Percentiles rank a stretch among this genome's conserved stretches.
These are phyloP conservation scores for Hydrochoerus hydrochaeris DNA, from an alignment of 2,113 vertebrate species.

Conservation along the genomic window DNA sequence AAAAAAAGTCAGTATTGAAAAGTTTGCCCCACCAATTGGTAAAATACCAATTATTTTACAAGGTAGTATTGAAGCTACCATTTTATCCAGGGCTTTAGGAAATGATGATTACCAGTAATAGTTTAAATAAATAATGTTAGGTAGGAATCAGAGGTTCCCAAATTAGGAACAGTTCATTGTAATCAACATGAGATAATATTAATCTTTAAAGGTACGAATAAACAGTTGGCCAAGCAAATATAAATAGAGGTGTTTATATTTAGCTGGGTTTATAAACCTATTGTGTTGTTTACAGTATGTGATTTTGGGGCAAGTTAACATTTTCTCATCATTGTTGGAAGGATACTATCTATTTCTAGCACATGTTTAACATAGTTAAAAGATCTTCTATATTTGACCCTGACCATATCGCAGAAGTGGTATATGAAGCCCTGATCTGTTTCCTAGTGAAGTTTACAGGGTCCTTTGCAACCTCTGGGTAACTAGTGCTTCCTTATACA, in stretches of 20 bases:
- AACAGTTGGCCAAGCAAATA: background rate
- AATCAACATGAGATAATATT: background rate
- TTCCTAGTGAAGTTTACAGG: background rate
- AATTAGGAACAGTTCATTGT: background rate
- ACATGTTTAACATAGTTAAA: constrained; percentile 11
- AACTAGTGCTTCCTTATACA: background rate
- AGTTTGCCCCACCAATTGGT: background rate
- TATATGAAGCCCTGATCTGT: background rate
- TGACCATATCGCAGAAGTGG: background rate
- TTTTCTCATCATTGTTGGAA: background rate
- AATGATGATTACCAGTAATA: background rate
- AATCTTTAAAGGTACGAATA: background rate
- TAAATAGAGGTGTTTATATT: background rate
- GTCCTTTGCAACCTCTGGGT: background rate
- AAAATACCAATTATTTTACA: constrained; percentile 29
- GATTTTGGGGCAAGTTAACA: background rate
- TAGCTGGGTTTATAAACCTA: background rate
- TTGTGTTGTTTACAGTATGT: background rate
- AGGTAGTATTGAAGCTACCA: background rate
- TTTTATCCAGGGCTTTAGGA: background rate
- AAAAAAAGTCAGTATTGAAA: background rate
- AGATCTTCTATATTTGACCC: background rate
- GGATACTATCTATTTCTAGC: background rate
- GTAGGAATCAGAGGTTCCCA: constrained; percentile 2
- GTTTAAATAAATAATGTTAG: background rate